Evolutionary conservation across 2,113 vertebrate genomes (phyloP).

Genomic region (Rhipidura dahli): DNA sequence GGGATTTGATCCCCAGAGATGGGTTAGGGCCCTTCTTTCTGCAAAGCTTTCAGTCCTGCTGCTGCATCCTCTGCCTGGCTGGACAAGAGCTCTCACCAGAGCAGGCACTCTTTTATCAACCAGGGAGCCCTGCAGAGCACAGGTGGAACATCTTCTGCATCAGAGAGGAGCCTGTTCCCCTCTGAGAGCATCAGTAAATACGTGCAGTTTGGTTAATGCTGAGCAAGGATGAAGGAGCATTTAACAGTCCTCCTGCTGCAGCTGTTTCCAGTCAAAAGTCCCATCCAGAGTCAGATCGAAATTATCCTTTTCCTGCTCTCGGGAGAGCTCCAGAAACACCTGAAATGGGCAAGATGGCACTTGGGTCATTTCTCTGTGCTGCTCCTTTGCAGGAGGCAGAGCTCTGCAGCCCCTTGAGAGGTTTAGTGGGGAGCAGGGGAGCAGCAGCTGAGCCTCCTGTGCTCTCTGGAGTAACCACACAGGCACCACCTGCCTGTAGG

Average conservation of each 20-base stretch:
- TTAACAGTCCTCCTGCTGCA: slow-evolving; percentile 59
- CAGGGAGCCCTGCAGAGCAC: neutral
- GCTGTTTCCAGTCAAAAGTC: slow-evolving; percentile 63
- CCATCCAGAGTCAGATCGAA: slow-evolving; percentile 24
- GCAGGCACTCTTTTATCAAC: neutral
- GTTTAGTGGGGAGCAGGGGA: neutral
- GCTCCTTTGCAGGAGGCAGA: neutral
- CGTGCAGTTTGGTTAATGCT: neutral
- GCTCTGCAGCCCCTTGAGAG: neutral
- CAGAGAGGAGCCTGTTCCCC: neutral
- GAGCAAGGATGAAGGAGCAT: neutral
- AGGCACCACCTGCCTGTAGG: neutral
- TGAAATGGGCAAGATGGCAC: neutral
- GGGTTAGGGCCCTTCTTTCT: neutral
- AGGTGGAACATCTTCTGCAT: neutral
- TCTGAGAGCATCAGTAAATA: neutral
- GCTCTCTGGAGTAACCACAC: neutral
- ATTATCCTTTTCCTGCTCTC: slow-evolving; percentile 64
- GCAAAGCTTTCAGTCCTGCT: neutral
- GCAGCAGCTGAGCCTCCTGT: neutral
- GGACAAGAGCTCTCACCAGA: neutral
- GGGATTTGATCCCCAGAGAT: neutral
- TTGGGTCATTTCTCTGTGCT: neutral
- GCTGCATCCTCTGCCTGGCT: neutral
- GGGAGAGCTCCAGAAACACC: slow-evolving; percentile 73